Evolutionary conservation across 2,797 vertebrate species (phyloP), one percentile per base, ranked within the genome.

Genomic region (Poliocrania exsul): DNA sequence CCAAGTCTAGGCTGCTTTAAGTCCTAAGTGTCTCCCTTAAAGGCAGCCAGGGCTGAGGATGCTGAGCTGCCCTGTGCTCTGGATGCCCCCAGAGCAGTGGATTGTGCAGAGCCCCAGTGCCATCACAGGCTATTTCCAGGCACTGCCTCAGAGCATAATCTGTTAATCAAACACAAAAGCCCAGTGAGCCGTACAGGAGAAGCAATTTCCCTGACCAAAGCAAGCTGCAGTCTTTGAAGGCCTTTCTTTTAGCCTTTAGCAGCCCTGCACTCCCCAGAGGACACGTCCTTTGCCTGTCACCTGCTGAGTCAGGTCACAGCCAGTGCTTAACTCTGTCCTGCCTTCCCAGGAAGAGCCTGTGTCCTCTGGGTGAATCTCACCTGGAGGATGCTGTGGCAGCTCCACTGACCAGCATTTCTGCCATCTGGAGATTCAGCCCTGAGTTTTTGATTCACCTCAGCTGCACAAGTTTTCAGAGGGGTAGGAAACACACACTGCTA

Each of bases 161-260:
- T 75, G 60, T 62, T 89, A 35, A 74, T 91, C 88, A 49, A 66
- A 72, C 89, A 72, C 65, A 79, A 37, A 89, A 61, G 72, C 94
- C 92, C 53, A 69, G 57, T 1, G 1, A 91, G 88, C n/a, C 50
- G 7, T 44, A 58, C 46, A 24, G 28, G 33, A 49, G 80, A 46
- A 75, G n/a, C 75, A 25, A 4, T 90, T 81, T 72, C 31, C 92
- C 91, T 60, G 84, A 66, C 54, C 65, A 40, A 56, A 92, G 86
- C 78, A 74, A 54, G 60, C 83, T 93, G 86, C 40, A 62, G 72
- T 40, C 69, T 87, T 69, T 83, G 83, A 42, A 72, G 64, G 26
- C 20, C 44, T 82, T 62, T 66, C 65, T 29, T 29, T 60, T 9
- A 49, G 56, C 77, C 46, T 64, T 46, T 74, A 0, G 0, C 8